Evolutionary conservation across 2,888 invertebrate species (phyloP).

Genomic region (Oithona nana): DNA sequence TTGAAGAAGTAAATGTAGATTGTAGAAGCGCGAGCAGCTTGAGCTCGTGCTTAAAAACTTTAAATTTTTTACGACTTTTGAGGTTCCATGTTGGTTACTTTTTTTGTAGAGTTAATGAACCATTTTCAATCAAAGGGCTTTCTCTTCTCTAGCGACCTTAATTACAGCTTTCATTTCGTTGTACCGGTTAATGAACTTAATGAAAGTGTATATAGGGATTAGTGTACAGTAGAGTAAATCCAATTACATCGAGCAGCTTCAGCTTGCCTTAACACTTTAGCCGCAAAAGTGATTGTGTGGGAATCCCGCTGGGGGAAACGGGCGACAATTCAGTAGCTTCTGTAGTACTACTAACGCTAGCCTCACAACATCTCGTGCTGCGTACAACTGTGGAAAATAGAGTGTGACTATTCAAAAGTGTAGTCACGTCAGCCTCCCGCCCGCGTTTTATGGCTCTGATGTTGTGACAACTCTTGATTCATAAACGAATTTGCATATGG

Average conservation of each 20-base stretch:
- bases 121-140: neutral
- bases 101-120: no score
- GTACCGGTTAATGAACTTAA: neutral
- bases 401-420: neutral
- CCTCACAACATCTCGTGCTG: neutral
- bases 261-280: neutral
- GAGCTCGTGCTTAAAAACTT: neutral
- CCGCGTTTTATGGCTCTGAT: neutral
- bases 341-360: no score
- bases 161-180: neutral
- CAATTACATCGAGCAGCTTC: neutral
- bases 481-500: neutral
- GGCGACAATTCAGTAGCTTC: neutral
- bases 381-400: neutral
- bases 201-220: neutral
- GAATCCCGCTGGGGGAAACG: neutral
- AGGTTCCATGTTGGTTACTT: no score
- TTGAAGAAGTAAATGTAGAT: no score
- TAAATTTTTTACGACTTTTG: no score
- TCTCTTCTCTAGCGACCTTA: no score
- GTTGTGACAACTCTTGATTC: neutral
- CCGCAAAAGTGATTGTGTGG: neutral
- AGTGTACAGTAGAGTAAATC: neutral
- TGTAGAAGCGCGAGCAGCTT: no score
- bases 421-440: neutral